These are phyloP conservation scores for Temnothorax unifasciatus DNA, from an alignment of 2,888 invertebrate genomes.

Conservation along the genomic window DNA sequence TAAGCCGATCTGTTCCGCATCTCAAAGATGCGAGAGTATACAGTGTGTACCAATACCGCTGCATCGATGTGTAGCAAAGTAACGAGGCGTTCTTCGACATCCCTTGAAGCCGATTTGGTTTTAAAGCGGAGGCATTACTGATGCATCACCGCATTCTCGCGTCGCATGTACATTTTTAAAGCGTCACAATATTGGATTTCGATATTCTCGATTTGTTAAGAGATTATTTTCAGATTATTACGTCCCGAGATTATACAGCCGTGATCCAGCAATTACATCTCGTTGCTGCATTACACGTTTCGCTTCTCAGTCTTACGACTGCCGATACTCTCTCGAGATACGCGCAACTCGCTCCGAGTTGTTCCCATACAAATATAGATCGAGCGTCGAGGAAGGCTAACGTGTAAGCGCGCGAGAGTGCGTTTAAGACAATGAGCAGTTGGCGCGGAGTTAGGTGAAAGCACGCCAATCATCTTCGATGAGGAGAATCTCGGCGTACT, in stretches of 20 bases:
- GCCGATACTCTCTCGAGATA: constrained; percentile 50
- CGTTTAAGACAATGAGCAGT: constrained; percentile 69
- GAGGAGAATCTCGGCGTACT: constrained; percentile 72
- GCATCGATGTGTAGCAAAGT: not conserved
- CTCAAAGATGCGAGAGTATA: not conserved
- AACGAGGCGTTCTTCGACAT: not conserved
- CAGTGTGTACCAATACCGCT: no score
- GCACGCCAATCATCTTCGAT: constrained; percentile 72
- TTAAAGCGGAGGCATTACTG: not conserved
- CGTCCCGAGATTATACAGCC: not conserved
- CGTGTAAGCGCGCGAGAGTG: constrained; percentile 34
- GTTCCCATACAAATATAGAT: constrained; percentile 35
- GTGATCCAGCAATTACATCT: constrained; percentile 24
- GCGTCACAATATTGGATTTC: not conserved
- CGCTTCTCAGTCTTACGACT: not conserved
- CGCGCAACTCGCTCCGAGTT: constrained; percentile 14
- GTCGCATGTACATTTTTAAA: not conserved
- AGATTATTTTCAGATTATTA: constrained; percentile 4
- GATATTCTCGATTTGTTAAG: constrained; percentile 10
- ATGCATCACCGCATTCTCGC: not conserved
- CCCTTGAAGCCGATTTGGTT: not conserved
- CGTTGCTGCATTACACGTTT: constrained; percentile 22
- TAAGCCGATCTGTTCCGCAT: not conserved
- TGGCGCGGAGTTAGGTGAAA: constrained; percentile 75
- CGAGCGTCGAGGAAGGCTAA: constrained; percentile 18